phyloP scores from a whole-genome alignment of 2,888 invertebrate genomes.

The Agrochola macilenta region DNA sequence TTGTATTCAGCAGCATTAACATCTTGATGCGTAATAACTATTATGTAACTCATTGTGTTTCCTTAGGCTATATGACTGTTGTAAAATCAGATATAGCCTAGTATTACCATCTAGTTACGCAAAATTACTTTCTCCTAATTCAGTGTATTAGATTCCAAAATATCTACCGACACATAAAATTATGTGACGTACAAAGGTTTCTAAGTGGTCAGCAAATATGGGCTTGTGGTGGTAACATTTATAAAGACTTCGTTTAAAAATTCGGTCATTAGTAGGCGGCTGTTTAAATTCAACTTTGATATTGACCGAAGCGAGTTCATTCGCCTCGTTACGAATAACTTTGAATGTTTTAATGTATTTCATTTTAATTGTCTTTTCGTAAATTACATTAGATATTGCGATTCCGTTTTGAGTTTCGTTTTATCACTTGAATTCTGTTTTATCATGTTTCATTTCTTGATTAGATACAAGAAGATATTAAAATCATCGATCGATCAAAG shows the following conservation, averaged over 20 bases:
- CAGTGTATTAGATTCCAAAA: constrained; percentile 46
- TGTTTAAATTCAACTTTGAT: constrained; percentile 65
- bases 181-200: constrained; percentile 16
- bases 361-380: constrained; percentile 25
- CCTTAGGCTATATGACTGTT: constrained; percentile 67
- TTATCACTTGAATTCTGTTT: neutral
- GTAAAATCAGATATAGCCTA: constrained; percentile 68
- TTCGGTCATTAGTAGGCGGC: constrained; percentile 66
- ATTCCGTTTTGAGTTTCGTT: neutral
- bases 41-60: constrained; percentile 81
- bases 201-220: constrained; percentile 32
- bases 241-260: constrained; percentile 45
- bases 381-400: neutral
- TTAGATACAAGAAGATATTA: constrained; percentile 20
- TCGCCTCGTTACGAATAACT: constrained; percentile 55
- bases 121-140: constrained; percentile 80
- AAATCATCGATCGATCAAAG: constrained; percentile 22
- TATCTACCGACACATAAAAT: constrained; percentile 32
- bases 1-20: constrained; percentile 29
- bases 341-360: constrained; percentile 37
- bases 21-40: constrained; percentile 37
- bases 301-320: constrained; percentile 64
- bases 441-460: constrained; percentile 11
- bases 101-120: constrained; percentile 66
- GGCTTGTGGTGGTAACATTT: constrained; percentile 29